Base-by-base conservation (phyloP, 2,888 invertebrate genomes). In the Cremastinae sp. region DNA sequence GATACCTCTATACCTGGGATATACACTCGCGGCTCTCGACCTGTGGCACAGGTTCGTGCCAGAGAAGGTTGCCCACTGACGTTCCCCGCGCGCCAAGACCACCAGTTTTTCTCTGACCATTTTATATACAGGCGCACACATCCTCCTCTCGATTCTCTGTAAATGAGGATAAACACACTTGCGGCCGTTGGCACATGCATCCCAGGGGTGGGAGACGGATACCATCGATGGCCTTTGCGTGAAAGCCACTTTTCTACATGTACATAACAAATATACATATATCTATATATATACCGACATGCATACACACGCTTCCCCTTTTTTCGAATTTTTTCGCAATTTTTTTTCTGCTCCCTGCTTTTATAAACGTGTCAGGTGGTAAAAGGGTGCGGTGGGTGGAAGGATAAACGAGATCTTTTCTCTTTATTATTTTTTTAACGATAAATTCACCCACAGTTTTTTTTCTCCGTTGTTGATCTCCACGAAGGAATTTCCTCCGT, bases 151-250 rank as follows among this genome's bases (percentile, higher is more conserved):
- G 28, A n/a, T 5, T 28, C 28, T 28, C 28, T 28, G 28, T 28
- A 5, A 28, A 28, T 28, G 28, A 28, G 28, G 28, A 28, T 28
- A 28, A 28, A 28, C 28, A 28, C 28, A 28, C 28, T 3, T 5
- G 28, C 28, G 28, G 5, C 73, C 55, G 69, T 73, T 41, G 58
- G 66, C 68, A 43, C 59, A 65, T 20, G 58, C 37, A 58, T 28
- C 28, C 28, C 28, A 28, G 49, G 45, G 68, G 74, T 69, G 49
- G 75, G 75, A 64, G 78, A 71, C 68, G 77, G 78, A 76, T 71
- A 71, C 76, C 73, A 66, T 70, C 73, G 70, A 68, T 78, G 78
- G 78, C 78, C 78, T 78, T 78, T 78, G 68, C 75, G 65, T 75
- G 69, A 76, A 76, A 76, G 65, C 69, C 61, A 73, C 69, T 73